Conservation (phyloP, 2,113 vertebrate genomes). For the Monopterus albus region DNA sequence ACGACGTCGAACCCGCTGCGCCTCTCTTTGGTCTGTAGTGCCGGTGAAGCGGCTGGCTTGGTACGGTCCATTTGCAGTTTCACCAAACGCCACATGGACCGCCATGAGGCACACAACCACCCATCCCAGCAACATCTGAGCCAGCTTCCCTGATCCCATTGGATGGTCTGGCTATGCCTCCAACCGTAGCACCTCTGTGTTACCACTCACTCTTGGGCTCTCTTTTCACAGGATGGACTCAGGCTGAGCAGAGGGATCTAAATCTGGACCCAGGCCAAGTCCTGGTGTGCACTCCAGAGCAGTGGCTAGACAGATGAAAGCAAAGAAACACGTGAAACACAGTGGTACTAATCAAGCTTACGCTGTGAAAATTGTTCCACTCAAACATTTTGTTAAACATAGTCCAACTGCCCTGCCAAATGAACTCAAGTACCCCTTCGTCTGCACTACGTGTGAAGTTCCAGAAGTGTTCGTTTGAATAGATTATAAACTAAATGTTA, state of each 20-base stretch:
- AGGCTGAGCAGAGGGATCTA: slow-evolving; percentile 49
- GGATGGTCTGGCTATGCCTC: slow-evolving; percentile 66
- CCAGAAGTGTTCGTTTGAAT: too few relatives aligned
- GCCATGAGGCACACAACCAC: slow-evolving; percentile 71
- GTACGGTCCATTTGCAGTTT: slow-evolving; percentile 79
- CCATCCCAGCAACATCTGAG: slow-evolving; percentile 88
- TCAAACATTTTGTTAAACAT: background rate
- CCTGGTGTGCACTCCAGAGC: slow-evolving; percentile 67
- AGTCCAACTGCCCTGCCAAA: background rate
- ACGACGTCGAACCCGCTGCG: slow-evolving; percentile 85
- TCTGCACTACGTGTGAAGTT: too few relatives aligned
- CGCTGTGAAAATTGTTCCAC: background rate
- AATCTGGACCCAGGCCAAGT: slow-evolving; percentile 66
- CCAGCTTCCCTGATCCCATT: slow-evolving; percentile 83
- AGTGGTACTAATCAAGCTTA: background rate
- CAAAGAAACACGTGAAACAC: slow-evolving; percentile 19
- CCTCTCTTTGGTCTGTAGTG: slow-evolving; percentile 81
- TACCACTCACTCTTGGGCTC: slow-evolving; percentile 33
- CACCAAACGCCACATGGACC: slow-evolving; percentile 64
- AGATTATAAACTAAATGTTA: too few relatives aligned
- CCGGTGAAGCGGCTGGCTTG: slow-evolving; percentile 83
- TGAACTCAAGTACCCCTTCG: background rate
- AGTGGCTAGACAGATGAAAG: slow-evolving; percentile 57
- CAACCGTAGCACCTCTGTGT: slow-evolving; percentile 32
- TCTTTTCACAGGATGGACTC: slow-evolving; percentile 40